Evolutionary conservation across 1,140 invertebrate genomes (phyloP).

Genomic region (Lasioglossum albipes): DNA sequence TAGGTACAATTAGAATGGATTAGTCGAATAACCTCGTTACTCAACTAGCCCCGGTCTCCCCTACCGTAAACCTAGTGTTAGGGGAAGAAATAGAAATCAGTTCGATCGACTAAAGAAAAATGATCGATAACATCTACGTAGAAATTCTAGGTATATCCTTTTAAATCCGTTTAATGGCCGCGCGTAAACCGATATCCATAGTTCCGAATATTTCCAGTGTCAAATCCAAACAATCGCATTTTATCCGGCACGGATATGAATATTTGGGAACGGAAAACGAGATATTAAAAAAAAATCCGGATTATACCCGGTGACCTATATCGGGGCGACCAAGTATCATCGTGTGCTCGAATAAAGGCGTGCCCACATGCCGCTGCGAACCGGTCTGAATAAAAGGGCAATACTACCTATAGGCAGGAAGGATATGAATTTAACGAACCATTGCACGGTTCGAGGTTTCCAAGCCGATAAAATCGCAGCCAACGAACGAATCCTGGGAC

Average conservation of each 20-base stretch:
- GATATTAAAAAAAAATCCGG: constrained; percentile 41
- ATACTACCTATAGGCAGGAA: not conserved
- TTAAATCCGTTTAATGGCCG: constrained; percentile 23
- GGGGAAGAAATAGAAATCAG: too few species aligned
- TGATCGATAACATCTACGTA: not conserved
- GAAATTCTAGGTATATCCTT: not conserved
- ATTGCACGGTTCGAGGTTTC: too few species aligned
- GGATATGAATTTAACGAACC: constrained; percentile 25
- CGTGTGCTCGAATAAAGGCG: constrained; percentile 22
- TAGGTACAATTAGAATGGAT: too few species aligned
- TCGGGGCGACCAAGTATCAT: constrained; percentile 10
- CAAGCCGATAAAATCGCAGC: too few species aligned
- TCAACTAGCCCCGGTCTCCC: too few species aligned
- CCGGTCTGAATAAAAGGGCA: constrained; percentile 14
- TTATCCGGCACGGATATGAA: constrained; percentile 19
- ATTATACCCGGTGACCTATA: constrained; percentile 45
- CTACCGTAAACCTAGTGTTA: too few species aligned
- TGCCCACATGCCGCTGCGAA: constrained; percentile 8
- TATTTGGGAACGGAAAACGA: constrained; percentile 5
- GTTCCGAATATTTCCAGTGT: constrained; percentile 28
- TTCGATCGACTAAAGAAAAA: too few species aligned
- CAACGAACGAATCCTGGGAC: too few species aligned
- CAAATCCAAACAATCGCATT: constrained; percentile 32
- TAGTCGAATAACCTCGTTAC: too few species aligned
- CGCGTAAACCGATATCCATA: constrained; percentile 34